Evolutionary conservation across 2,888 invertebrate genomes (phyloP).

Genomic region (Asteroscopus sphinx): DNA sequence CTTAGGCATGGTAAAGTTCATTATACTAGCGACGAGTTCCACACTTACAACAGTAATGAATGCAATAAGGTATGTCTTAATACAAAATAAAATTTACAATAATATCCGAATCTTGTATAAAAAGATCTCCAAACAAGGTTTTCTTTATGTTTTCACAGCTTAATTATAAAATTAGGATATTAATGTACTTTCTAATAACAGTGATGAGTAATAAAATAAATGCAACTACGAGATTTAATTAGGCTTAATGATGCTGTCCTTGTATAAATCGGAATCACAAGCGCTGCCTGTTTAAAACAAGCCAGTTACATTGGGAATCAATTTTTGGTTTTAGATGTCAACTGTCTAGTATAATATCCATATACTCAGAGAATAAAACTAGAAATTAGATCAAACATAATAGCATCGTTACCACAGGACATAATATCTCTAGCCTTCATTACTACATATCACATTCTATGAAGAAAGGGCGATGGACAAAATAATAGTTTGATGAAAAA

Average conservation of each 20-base stretch:
- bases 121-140: background rate
- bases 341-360: slow-evolving; percentile 10
- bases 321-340: slow-evolving; percentile 9
- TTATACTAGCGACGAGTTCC: slow-evolving; percentile 29
- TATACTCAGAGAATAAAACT: slow-evolving; percentile 9
- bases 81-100: slow-evolving; percentile 14
- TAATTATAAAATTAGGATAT: slow-evolving; percentile 3
- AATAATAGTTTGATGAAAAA: too few relatives aligned
- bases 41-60: slow-evolving; percentile 20
- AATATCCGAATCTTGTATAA: slow-evolving; percentile 11
- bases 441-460: slow-evolving; percentile 28
- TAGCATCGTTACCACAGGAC: slow-evolving; percentile 10
- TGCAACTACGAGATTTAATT: slow-evolving; percentile 4
- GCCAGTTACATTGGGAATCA: background rate
- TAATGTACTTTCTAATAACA: background rate
- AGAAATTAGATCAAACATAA: slow-evolving; percentile 20
- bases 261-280: background rate
- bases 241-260: background rate
- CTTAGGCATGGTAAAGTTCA: background rate
- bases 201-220: background rate
- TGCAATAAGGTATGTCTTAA: slow-evolving; percentile 20
- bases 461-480: slow-evolving; percentile 32
- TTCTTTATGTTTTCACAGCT: background rate
- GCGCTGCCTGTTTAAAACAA: background rate
- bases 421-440: slow-evolving; percentile 11